phyloP scores from a whole-genome alignment of 2,113 vertebrate genomes.

The Aleadryas rufinucha region DNA sequence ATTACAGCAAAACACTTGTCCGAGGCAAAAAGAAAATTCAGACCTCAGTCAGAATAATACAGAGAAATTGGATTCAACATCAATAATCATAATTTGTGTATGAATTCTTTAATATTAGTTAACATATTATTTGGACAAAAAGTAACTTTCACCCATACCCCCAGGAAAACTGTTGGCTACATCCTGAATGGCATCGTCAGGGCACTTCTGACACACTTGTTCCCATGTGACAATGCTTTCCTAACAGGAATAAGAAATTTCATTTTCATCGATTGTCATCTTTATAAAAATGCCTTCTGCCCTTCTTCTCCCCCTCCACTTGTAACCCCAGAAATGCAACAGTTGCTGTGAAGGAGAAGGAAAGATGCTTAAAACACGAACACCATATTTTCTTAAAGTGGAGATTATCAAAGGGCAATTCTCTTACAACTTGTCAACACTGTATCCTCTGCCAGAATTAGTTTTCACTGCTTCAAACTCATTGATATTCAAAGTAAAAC shows the following conservation, averaged over 20 bases:
- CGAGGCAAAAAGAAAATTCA: background rate
- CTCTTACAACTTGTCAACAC: background rate
- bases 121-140: background rate
- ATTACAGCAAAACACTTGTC: background rate
- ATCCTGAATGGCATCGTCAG: accelerated
- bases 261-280: background rate
- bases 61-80: background rate
- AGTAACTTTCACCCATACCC: background rate
- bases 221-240: background rate
- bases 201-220: background rate
- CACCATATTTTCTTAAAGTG: background rate
- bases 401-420: background rate
- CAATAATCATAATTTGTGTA: background rate
- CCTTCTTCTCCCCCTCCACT: background rate
- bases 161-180: background rate
- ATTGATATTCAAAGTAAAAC: background rate
- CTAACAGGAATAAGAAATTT: background rate
- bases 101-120: background rate
- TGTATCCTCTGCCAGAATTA: background rate
- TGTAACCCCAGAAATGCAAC: background rate
- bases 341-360: background rate
- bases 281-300: background rate
- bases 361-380: background rate
- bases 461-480: background rate
- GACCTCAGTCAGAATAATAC: background rate